Percentiles rank a stretch among this genome's conserved stretches.
Evolutionary conservation across 2,113 vertebrate species (phyloP).

Genomic region (Antechinus flavipes): DNA sequence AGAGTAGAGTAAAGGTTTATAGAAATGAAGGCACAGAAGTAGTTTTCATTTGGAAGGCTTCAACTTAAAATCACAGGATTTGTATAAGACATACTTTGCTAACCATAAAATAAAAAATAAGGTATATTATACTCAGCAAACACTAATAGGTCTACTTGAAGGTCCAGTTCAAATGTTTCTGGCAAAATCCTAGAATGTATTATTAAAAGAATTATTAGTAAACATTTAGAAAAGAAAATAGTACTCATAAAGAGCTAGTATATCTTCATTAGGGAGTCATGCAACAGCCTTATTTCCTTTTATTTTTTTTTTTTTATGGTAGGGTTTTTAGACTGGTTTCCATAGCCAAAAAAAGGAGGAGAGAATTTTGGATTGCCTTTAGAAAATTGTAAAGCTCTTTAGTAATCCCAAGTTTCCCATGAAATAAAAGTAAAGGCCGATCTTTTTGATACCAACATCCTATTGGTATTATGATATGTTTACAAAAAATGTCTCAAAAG

Average conservation of each 20-base stretch:
- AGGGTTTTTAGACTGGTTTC: not conserved
- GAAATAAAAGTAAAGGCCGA: not conserved
- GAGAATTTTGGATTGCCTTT: not conserved
- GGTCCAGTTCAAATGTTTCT: not conserved
- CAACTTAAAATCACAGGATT: not conserved
- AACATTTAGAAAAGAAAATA: not conserved
- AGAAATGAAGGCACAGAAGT: not conserved
- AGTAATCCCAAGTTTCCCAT: not conserved
- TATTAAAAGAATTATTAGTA: not conserved
- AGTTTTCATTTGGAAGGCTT: not conserved
- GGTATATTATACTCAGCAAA: not conserved
- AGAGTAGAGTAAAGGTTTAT: too few species aligned
- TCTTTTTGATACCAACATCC: not conserved
- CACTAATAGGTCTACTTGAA: not conserved
- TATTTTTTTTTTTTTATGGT: not conserved
- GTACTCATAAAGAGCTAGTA: not conserved
- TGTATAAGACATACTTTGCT: not conserved
- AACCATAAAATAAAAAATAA: not conserved
- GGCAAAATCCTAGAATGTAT: not conserved
- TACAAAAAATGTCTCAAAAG: not conserved
- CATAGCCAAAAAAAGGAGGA: not conserved
- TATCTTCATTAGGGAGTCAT: not conserved
- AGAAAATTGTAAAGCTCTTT: not conserved
- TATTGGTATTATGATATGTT: not conserved
- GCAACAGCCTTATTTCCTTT: not conserved